A percentile compares a stretch with the other conserved stretches of the same genome.
Evolutionary conservation across 2,113 vertebrate genomes (phyloP).

Genomic region (Grammomys surdaster): DNA sequence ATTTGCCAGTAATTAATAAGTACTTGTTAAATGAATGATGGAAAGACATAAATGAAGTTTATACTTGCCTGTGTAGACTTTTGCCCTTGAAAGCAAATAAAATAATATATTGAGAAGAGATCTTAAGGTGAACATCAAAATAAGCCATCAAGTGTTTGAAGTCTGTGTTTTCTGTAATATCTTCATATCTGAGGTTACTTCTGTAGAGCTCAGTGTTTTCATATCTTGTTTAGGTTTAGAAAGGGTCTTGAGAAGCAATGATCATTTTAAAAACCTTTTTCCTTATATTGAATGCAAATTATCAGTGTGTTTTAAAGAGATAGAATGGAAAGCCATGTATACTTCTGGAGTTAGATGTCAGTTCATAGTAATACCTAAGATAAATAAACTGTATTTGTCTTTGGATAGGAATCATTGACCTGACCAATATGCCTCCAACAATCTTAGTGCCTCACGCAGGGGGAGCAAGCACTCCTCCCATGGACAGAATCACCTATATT

Average conservation of each 20-base stretch:
- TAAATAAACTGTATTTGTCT: conserved; percentile 86
- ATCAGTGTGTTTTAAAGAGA: neutral
- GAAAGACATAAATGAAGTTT: neutral
- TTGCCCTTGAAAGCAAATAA: neutral
- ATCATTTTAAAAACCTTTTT: neutral
- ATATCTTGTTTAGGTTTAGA: conserved; percentile 5
- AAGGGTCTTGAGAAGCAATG: neutral
- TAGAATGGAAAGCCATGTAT: neutral
- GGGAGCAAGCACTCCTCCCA: conserved; percentile 95
- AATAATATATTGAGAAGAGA: neutral
- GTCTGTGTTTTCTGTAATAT: neutral
- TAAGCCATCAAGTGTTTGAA: neutral
- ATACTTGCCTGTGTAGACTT: neutral
- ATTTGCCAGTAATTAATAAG: neutral
- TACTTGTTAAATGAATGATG: neutral
- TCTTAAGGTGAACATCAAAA: neutral
- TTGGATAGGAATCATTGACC: conserved; percentile 98
- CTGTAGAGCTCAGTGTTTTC: neutral
- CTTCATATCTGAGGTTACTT: neutral
- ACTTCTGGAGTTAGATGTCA: conserved; percentile 22
- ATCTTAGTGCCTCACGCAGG: conserved; percentile 99
- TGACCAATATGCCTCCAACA: conserved; percentile 99
- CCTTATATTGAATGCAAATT: neutral
- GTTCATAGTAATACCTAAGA: conserved; percentile 82
- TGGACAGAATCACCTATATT: conserved; percentile 98